These are phyloP conservation scores for Oreohelix idahoensis DNA, from an alignment of 1,140 invertebrate genomes.

Conservation along the genomic window DNA sequence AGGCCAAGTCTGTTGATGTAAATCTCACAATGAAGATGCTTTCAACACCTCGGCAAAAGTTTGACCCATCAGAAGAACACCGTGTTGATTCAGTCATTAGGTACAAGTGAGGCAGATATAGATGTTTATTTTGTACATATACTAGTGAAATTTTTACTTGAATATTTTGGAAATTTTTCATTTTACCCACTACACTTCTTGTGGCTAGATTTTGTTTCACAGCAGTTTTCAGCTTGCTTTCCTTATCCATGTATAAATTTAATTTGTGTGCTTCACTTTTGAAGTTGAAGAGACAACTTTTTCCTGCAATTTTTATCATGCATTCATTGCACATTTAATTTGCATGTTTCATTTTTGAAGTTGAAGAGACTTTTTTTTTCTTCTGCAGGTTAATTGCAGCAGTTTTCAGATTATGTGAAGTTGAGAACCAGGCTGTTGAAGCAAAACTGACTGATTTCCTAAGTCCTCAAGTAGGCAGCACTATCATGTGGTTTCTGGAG, in stretches of 20 bases:
- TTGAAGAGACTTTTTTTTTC: background rate
- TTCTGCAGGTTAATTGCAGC: conserved; percentile 77
- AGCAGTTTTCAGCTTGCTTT: no score
- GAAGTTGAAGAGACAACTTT: background rate
- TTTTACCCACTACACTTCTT: no score
- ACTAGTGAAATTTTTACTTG: no score
- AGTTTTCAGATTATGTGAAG: conserved; percentile 80
- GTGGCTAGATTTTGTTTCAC: no score
- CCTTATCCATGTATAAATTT: no score
- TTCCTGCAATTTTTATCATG: no score
- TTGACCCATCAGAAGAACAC: conserved; percentile 29
- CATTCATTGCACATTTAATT: no score
- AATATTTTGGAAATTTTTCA: no score
- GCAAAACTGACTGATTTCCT: conserved; percentile 78
- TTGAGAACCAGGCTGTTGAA: conserved; percentile 80
- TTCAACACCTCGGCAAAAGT: conserved; percentile 71
- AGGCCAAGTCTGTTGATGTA: conserved; percentile 76
- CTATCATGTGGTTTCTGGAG: conserved; percentile 86
- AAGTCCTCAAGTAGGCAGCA: conserved; percentile 86
- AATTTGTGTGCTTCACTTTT: no score
- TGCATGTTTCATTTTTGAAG: no score
- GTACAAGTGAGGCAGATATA: background rate
- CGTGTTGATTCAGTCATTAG: conserved; percentile 31
- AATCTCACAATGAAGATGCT: conserved; percentile 78
- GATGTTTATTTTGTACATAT: no score